A percentile compares a stretch with the other conserved stretches of the same genome.
These are phyloP conservation scores for Drosophila merina DNA, from an alignment of 2,888 invertebrate genomes.

Conservation along the genomic window DNA sequence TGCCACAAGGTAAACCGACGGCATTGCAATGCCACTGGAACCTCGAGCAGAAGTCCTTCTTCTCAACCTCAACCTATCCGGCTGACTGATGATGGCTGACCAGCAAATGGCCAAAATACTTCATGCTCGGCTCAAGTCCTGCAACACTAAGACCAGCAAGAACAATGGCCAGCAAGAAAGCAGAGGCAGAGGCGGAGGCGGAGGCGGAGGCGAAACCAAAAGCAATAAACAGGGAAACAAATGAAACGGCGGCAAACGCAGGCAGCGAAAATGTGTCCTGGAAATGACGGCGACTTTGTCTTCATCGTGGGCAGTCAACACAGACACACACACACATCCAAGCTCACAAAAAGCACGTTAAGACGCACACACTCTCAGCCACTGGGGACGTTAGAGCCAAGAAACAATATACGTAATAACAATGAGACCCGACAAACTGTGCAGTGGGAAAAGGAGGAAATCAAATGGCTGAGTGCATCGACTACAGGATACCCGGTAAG, in stretches of 20 bases:
- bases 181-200: conserved; percentile 6
- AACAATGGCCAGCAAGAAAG: conserved; percentile 27
- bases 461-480: conserved; percentile 11
- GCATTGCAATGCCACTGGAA: conserved; percentile 21
- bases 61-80: conserved; percentile 4
- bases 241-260: conserved; percentile 55
- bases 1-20: conserved; percentile 19
- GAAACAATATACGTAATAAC: conserved; percentile 59
- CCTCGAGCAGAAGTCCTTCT: conserved; percentile 31
- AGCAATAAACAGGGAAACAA: conserved; percentile 67
- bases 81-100: conserved; percentile 64
- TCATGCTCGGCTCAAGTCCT: conserved; percentile 59
- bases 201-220: conserved; percentile 41
- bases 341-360: conserved; percentile 24
- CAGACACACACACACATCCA: conserved; percentile 10
- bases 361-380: conserved; percentile 38
- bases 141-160: conserved; percentile 18
- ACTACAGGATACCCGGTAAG: conserved; percentile 40
- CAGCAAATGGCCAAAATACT: conserved; percentile 73
- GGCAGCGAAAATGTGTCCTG: conserved; percentile 60
- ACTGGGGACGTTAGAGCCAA: conserved; percentile 50
- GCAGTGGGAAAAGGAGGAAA: conserved; percentile 39
- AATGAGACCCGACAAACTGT: conserved; percentile 49
- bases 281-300: conserved; percentile 66
- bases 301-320: conserved; percentile 51